phyloP scores from a whole-genome alignment of 2,113 vertebrate species.

The Erinaceus europaeus region DNA sequence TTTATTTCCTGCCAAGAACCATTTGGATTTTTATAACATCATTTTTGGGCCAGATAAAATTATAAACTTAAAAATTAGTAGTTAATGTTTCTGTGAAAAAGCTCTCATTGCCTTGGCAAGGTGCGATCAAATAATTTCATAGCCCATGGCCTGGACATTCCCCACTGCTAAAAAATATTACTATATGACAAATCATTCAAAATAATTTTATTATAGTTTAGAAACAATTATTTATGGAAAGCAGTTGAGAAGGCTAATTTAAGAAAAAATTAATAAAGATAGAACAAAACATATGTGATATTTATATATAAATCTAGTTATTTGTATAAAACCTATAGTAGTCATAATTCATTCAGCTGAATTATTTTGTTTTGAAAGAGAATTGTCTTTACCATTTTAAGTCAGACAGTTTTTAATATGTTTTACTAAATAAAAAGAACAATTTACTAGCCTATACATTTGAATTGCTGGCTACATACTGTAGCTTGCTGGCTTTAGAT shows the following conservation, averaged over 20 bases:
- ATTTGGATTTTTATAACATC: too few relatives aligned
- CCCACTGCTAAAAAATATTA: conserved; percentile 1
- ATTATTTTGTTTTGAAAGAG: conserved; percentile 8
- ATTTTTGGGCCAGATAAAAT: too few relatives aligned
- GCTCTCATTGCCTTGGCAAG: too few relatives aligned
- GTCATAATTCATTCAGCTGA: conserved; percentile 10
- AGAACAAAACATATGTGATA: conserved; percentile 23
- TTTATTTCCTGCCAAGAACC: too few relatives aligned
- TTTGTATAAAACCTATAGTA: neutral
- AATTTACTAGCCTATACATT: conserved; percentile 20
- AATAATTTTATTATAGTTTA: conserved; percentile 4
- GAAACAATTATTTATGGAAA: neutral
- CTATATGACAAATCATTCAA: conserved; percentile 15
- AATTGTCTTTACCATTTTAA: conserved; percentile 1
- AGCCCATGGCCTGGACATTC: too few relatives aligned
- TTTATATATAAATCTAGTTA: neutral
- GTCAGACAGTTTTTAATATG: neutral
- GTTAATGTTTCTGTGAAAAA: too few relatives aligned
- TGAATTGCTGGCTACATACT: conserved; percentile 7
- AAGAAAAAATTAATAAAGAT: conserved; percentile 9
- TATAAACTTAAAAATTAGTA: too few relatives aligned
- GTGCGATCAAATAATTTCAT: too few relatives aligned
- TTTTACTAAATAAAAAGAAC: neutral
- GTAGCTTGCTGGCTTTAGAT: conserved; percentile 38
- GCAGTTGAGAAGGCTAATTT: neutral